These are phyloP conservation scores for Homarus gammarus DNA, from an alignment of 2,888 invertebrate genomes.

Conservation along the genomic window DNA sequence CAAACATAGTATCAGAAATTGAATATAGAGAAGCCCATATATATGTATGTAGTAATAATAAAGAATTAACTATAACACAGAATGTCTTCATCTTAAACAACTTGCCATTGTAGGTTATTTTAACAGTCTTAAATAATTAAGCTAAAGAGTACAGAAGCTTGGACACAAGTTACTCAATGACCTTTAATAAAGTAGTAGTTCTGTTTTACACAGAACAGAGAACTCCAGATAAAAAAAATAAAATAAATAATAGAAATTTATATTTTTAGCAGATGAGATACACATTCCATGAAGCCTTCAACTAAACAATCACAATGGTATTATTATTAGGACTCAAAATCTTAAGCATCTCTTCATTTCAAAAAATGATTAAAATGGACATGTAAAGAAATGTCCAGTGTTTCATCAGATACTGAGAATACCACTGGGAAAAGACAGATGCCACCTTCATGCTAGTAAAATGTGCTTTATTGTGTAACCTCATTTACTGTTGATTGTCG, in stretches of 20 bases:
- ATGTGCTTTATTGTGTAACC: not conserved
- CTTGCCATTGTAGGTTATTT: not conserved
- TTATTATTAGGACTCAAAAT: too few relatives aligned
- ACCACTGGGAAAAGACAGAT: conserved; percentile 17
- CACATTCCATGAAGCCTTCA: not conserved
- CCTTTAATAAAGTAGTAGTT: not conserved
- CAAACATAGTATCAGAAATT: not conserved
- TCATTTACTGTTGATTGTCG: not conserved
- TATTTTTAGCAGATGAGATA: not conserved
- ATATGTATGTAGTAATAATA: not conserved
- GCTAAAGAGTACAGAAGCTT: not conserved
- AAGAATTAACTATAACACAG: not conserved
- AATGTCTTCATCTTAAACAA: not conserved
- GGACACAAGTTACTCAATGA: not conserved
- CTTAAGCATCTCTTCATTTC: too few relatives aligned
- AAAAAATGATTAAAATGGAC: too few relatives aligned
- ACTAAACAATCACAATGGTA: too few relatives aligned
- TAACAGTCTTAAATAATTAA: not conserved
- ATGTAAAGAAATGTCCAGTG: too few relatives aligned
- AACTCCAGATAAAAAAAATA: not conserved
- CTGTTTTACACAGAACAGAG: not conserved
- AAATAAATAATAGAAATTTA: not conserved
- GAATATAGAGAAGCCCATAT: not conserved
- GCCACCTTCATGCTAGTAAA: conserved; percentile 7
- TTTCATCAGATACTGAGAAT: not conserved